phyloP scores from a whole-genome alignment of 1,140 invertebrate species.

The Trachelipus rathkii region DNA sequence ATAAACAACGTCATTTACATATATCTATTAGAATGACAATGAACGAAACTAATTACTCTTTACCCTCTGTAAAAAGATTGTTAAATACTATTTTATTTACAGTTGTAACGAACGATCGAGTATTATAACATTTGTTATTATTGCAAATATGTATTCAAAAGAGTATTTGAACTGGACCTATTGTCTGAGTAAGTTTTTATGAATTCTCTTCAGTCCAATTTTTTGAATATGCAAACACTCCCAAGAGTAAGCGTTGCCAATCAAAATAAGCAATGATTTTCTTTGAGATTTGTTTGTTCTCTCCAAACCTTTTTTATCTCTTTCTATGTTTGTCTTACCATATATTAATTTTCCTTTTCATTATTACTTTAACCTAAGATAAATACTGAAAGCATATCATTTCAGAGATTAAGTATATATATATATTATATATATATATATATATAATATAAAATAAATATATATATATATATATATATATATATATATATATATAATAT shows the following conservation, averaged over 20 bases:
- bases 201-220: not conserved
- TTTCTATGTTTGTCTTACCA: not conserved
- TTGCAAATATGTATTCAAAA: constrained; percentile 13
- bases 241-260: not conserved
- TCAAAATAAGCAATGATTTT: constrained; percentile 13
- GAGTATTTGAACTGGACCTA: constrained; percentile 1
- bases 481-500: not conserved
- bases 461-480: not conserved
- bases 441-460: not conserved
- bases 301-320: not conserved
- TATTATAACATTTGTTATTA: constrained; percentile 1
- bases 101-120: not conserved
- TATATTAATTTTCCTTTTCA: constrained; percentile 12
- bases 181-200: constrained; percentile 11
- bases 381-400: not conserved
- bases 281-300: not conserved
- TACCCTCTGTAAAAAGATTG: not conserved
- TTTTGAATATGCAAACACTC: constrained; percentile 7
- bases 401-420: not conserved
- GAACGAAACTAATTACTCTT: not conserved
- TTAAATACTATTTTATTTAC: not conserved
- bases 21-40: not conserved
- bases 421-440: constrained; percentile 6
- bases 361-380: constrained; percentile 6
- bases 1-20: not conserved